Base-by-base conservation (phyloP, 2,113 vertebrate species). In the Mohoua ochrocephala region DNA sequence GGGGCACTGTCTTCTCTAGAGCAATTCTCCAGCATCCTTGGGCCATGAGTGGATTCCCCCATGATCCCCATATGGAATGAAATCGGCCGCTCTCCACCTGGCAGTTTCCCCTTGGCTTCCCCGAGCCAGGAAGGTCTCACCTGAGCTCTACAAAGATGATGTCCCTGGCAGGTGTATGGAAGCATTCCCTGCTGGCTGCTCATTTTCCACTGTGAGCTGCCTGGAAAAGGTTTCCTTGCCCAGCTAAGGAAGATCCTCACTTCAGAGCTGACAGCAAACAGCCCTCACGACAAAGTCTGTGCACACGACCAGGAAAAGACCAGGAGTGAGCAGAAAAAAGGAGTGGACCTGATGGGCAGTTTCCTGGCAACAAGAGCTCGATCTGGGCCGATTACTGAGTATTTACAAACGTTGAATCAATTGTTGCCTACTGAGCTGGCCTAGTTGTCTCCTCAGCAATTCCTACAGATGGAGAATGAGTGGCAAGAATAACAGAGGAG, bases 401-500 rank as follows among this genome's bases (percentile, higher is more conserved):
- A 50, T 84, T 87, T 90, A 68, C 67, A 85, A 94, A 70, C 2
- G 42, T 50, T 94, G 83, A 93, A 85, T 75, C 59, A 80, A 42
- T 76, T 89, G 22, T 57, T 89, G 78, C 81, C 50, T 87, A 50
- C 84, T 45, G 50, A 87, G 26, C 79, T 87, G 93, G 77, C 61
- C 78, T 90, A 57, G n/a, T 42, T 90, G 63, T 87, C 61, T 91
- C 65, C 42, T 85, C 74, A 88, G 63, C 67, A 69, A 12, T 77
- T 94, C 54, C 75, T 85, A 61, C 26, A 67, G 87, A 45, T 71
- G 27, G 80, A 78, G 63, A 83, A 76, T 57, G 49, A 95, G 39
- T 87, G 70, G 87, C 82, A 84, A 94, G 70, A 79, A 50, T 79
- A 91, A 87, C 59, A 90, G 70, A 60, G 54, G 39, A 86, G 35